Base-by-base conservation (phyloP, 2,113 vertebrate genomes). In the Festucalex cinctus region DNA sequence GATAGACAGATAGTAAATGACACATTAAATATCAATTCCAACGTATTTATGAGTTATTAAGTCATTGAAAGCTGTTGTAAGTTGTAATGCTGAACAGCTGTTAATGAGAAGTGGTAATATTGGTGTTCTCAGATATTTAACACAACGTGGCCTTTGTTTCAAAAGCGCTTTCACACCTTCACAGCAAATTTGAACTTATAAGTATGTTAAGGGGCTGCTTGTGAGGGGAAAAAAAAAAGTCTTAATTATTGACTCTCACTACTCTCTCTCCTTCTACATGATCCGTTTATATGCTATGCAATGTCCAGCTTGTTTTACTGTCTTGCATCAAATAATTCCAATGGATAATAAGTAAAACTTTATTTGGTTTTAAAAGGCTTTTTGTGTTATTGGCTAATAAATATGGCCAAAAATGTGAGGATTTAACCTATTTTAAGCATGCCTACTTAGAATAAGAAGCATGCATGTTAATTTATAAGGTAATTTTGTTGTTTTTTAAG, bases 91-190 rank as follows among this genome's bases (percentile, higher is more conserved):
- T 0, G 35, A 79, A 66, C 77, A 83, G 80, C 78, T 79, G 82
- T 78, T 85, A 78, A 78, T 79, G 74, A 82, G 74, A 74, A 69
- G 69, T 63, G 58, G 63, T 67, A 68, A 67, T 74, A 65, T 65
- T 77, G 67, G 22, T 13, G 17, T 81, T 78, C 75, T 81, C 68
- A 64, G 66, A 60, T 54, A 43, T 75, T 70, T 70, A 76, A 77
- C 68, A 83, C 77, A 84, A 76, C 60, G 69, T 77, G 59, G 53
- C 62, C 74, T 86, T 83, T 79, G 74, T 87, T 54, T 80, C 35
- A 17, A 35, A 65, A 63, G 78, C 76, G 82, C 71, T 81, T 60
- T 41, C 9, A 71, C 73, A 63, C 57, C 41, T 36, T 59, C 17
- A 59, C 57, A 20, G 57, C 8, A 36, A 36, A 35, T 16, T 35